A percentile compares a stretch with the other conserved stretches of the same genome.
These are phyloP conservation scores for Cerastoderma edule DNA, from an alignment of 2,888 invertebrate species.

Conservation along the genomic window DNA sequence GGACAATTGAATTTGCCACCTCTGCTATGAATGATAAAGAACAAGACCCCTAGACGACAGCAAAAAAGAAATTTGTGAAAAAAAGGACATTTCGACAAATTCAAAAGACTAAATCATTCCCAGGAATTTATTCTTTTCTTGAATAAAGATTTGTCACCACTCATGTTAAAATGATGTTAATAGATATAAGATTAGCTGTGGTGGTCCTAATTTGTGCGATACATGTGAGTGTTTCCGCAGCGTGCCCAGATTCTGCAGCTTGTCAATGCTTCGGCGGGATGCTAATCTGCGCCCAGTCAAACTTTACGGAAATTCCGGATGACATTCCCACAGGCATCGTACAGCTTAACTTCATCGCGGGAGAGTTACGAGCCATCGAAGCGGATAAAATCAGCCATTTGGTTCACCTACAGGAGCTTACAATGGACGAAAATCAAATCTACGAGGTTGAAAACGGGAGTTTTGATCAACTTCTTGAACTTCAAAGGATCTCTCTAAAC, in stretches of 20 bases:
- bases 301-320: constrained; percentile 55
- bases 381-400: constrained; percentile 5
- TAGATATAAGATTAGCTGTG: no score
- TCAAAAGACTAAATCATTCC: no score
- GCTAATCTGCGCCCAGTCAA: constrained; percentile 56
- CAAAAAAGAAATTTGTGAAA: no score
- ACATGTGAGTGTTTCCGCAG: no score
- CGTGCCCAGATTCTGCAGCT: background rate
- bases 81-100: no score
- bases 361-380: constrained; percentile 6
- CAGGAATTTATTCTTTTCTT: no score
- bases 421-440: constrained; percentile 92
- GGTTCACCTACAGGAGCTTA: constrained; percentile 84
- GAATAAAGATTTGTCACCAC: no score
- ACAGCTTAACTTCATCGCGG: constrained; percentile 6
- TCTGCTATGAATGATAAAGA: no score
- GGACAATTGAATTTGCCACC: no score
- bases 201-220: no score
- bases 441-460: constrained; percentile 93
- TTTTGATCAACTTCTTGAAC: constrained; percentile 91
- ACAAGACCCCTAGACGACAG: no score
- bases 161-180: no score
- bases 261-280: constrained; percentile 28
- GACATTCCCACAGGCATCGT: constrained; percentile 34
- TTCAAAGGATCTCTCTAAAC: constrained; percentile 86